A percentile compares a stretch with the other conserved stretches of the same genome.
Conservation (phyloP, 1,140 invertebrate genomes). For the Rhizoglyphus robini region DNA sequence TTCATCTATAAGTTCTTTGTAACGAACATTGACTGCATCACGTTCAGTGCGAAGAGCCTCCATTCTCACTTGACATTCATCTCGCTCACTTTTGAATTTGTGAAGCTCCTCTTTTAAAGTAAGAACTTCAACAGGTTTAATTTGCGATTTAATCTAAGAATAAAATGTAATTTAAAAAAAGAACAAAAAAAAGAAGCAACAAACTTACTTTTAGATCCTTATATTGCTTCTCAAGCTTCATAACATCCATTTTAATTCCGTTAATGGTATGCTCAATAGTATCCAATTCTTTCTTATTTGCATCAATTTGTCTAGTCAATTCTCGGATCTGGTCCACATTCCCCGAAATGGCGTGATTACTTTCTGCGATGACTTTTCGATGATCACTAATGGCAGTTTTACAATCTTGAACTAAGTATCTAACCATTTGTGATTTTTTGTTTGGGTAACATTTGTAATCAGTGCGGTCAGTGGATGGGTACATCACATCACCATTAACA, state of each 20-base stretch:
- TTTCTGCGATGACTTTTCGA: not conserved
- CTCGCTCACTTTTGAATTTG: not conserved
- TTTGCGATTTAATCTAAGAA: not conserved
- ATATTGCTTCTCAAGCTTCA: not conserved
- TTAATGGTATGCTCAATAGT: not conserved
- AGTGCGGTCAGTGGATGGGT: not conserved
- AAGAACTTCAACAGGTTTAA: conserved; percentile 6
- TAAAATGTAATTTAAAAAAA: too few relatives aligned
- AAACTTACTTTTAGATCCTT: not conserved
- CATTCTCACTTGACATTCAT: not conserved
- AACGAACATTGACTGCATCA: not conserved
- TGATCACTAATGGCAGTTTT: not conserved
- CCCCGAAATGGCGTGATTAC: not conserved
- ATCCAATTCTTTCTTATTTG: not conserved
- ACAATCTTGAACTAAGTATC: not conserved
- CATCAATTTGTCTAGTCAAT: not conserved
- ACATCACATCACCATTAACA: conserved; percentile 23
- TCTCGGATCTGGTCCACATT: not conserved
- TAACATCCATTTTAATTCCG: not conserved
- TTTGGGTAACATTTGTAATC: conserved; percentile 16
- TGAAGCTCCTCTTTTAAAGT: conserved; percentile 11
- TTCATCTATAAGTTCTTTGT: not conserved
- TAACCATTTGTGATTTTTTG: not conserved
- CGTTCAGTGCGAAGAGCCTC: not conserved
- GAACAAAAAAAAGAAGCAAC: too few relatives aligned